Evolutionary conservation across 2,113 vertebrate species (phyloP).

Genomic region (Anarhynchus alexandrinus): DNA sequence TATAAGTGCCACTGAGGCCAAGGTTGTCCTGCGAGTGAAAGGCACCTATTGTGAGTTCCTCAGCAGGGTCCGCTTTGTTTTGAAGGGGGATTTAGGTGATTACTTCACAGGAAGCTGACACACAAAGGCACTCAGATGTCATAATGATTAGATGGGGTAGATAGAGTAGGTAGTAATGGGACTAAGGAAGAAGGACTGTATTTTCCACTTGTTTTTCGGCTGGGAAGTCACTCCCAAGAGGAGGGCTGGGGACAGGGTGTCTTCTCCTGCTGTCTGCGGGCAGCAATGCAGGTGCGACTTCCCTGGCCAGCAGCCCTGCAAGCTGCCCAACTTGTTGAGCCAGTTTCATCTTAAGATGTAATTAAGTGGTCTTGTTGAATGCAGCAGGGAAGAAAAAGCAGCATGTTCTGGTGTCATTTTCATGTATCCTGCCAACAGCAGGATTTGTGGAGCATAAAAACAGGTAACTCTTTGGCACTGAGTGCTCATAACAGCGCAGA

Average conservation of each 20-base stretch:
- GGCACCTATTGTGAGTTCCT: conserved; percentile 58
- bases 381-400: not conserved
- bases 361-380: not conserved
- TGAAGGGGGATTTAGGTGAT: conserved; percentile 31
- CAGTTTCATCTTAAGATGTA: conserved; percentile 8
- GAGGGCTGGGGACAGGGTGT: not conserved
- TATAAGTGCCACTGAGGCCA: not conserved
- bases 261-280: not conserved
- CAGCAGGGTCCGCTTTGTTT: conserved; percentile 47
- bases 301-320: not conserved
- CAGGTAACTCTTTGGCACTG: not conserved
- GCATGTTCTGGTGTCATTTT: not conserved
- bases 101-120: conserved; percentile 49
- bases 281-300: not conserved
- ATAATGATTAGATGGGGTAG: conserved; percentile 36
- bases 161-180: conserved; percentile 25
- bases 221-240: not conserved
- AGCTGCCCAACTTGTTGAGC: conserved; percentile 32
- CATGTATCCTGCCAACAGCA: not conserved
- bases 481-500: not conserved
- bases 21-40: conserved; percentile 43
- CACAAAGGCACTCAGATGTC: conserved; percentile 53
- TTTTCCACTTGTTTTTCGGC: not conserved
- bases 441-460: not conserved
- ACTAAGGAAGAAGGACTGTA: not conserved